These are phyloP conservation scores for Cryptus armator DNA, from an alignment of 2,888 invertebrate genomes.

Conservation along the genomic window DNA sequence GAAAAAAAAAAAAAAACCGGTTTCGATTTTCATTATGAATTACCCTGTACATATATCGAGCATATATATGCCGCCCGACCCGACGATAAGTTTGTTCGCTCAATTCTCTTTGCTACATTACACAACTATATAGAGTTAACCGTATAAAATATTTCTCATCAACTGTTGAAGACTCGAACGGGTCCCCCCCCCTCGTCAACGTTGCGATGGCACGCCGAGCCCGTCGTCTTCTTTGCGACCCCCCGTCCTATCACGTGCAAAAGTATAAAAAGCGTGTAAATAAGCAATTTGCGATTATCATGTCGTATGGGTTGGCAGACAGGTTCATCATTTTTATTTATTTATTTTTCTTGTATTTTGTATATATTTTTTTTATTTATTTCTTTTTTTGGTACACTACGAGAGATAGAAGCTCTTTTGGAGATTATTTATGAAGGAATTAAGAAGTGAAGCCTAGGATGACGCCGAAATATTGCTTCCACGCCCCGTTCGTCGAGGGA, in stretches of 20 bases:
- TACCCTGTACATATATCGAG: no score
- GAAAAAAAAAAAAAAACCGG: no score
- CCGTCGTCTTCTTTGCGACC: neutral
- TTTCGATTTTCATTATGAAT: no score
- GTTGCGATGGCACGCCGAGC: neutral
- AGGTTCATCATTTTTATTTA: conserved; percentile 25
- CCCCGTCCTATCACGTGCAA: neutral
- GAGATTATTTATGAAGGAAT: conserved; percentile 68
- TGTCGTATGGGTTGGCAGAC: conserved; percentile 38
- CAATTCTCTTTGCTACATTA: conserved; percentile 7
- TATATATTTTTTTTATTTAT: neutral
- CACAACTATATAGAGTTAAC: neutral
- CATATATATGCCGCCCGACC: no score
- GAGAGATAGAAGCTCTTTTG: conserved; percentile 52
- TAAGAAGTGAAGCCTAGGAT: conserved; percentile 66
- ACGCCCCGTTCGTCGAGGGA: conserved; percentile 56
- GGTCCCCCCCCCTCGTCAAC: neutral
- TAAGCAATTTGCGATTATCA: conserved; percentile 50
- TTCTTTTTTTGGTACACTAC: conserved; percentile 7
- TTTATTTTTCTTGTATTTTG: conserved; percentile 3
- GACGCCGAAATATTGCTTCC: conserved; percentile 66
- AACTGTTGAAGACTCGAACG: conserved; percentile 25
- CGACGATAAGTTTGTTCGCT: conserved; percentile 41
- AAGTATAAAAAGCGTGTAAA: conserved; percentile 37
- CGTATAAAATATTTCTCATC: conserved; percentile 47